phyloP scores from a whole-genome alignment of 2,797 vertebrate species.

The Okamejei kenojei region DNA sequence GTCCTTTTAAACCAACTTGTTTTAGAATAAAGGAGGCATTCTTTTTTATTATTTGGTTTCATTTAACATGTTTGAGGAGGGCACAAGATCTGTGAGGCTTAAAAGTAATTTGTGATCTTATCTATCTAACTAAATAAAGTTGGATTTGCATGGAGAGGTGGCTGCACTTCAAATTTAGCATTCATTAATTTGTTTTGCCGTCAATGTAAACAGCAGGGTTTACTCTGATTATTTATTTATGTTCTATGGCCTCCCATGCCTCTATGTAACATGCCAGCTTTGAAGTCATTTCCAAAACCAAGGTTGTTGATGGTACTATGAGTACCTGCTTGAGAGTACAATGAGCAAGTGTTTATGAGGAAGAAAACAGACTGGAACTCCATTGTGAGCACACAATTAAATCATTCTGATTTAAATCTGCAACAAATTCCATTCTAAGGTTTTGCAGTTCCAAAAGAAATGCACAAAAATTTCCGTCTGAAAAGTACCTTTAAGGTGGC shows the following conservation, averaged over 20 bases:
- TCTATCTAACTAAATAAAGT: conserved; percentile 38
- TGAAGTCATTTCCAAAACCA: conserved; percentile 39
- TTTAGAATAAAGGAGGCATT: conserved; percentile 29
- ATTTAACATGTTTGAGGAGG: conserved; percentile 23
- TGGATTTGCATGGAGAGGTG: conserved; percentile 25
- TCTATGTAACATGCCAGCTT: conserved; percentile 18
- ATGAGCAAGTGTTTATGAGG: background rate
- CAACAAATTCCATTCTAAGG: background rate
- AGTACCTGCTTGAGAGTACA: background rate
- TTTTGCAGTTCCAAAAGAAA: background rate
- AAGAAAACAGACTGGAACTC: background rate
- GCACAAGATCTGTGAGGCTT: conserved; percentile 23
- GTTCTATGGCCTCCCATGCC: background rate
- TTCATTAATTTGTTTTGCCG: conserved; percentile 32
- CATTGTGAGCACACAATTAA: background rate
- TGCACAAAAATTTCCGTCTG: too few species aligned
- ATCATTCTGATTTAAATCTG: background rate
- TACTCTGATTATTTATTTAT: conserved; percentile 33
- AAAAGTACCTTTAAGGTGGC: too few species aligned
- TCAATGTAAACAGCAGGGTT: conserved; percentile 31
- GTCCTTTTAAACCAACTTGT: conserved; percentile 31
- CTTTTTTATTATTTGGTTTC: conserved; percentile 35
- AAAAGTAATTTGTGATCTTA: conserved; percentile 35
- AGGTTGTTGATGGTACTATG: background rate
- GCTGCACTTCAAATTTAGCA: conserved; percentile 8